These are phyloP conservation scores for Mimas tiliae DNA, from an alignment of 2,888 invertebrate genomes.

Conservation along the genomic window DNA sequence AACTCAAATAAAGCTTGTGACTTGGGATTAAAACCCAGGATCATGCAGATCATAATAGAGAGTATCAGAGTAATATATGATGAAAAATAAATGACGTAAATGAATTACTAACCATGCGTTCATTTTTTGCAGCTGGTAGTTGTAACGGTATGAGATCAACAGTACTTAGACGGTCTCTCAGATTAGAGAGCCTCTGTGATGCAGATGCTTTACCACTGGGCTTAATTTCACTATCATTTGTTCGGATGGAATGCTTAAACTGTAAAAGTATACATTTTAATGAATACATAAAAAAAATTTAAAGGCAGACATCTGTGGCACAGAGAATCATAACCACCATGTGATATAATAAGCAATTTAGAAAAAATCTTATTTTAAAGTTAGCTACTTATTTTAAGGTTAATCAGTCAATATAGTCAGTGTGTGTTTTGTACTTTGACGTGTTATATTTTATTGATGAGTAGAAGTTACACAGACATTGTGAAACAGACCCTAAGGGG, in stretches of 20 bases:
- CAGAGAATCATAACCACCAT: no score
- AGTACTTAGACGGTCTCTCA: slow-evolving; percentile 71
- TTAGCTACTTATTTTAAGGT: no score
- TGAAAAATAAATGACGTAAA: neutral
- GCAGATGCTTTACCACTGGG: slow-evolving; percentile 71
- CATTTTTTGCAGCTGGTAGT: slow-evolving; percentile 67
- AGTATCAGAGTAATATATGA: neutral
- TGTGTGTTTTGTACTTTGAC: no score
- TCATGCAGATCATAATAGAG: neutral
- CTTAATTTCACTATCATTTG: slow-evolving; percentile 58
- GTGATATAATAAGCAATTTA: no score
- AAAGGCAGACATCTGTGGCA: no score
- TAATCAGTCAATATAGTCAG: no score
- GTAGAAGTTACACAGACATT: no score
- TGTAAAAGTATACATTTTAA: slow-evolving; percentile 39
- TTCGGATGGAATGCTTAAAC: slow-evolving; percentile 61
- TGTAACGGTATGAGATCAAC: slow-evolving; percentile 76
- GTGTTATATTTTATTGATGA: no score
- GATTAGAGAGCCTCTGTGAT: slow-evolving; percentile 72
- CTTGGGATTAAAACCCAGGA: no score
- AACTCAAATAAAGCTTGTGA: no score
- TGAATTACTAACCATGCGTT: slow-evolving; percentile 54
- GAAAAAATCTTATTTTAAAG: no score
- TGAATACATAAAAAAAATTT: slow-evolving; percentile 9
- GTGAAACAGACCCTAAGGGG: no score